Evolutionary conservation across 2,888 invertebrate genomes (phyloP), one percentile per base, ranked within the genome.

Genomic region (Platycnemis pennipes): DNA sequence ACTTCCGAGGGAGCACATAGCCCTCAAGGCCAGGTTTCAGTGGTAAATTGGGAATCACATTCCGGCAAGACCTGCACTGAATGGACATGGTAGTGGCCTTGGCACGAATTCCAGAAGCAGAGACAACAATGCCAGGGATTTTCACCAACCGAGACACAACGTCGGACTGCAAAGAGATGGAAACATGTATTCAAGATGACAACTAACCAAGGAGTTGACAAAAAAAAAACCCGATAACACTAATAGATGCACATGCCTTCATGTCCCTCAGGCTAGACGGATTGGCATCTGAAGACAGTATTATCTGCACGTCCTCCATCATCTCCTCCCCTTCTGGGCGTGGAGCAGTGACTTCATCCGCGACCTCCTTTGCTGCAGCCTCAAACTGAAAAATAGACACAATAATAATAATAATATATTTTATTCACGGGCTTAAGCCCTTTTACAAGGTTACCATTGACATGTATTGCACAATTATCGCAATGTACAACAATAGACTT

Each of bases 21-120:
- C 99, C 99, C 96, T 99, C 99, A 11, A 99, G 97, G 0, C 99
- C 99, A 13, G 99, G 99, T 96, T 99, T 99, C 0, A 99, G 98
- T 46, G 98, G 97, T 94, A 99, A 97, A 96, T 99, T 99, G 0
- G 98, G 98, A 94, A 99, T 98, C 7, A 99, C 97, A 96, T 98
- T 99, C 95, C 98, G 98, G 96, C 99, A 99, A 31, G 99, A 98
- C 53, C 99, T 97, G 96, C 99, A 99, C 97, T 99, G 99, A 94
- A 99, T 98, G 0, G 99, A 98, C 96, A 99, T 99, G 96, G 98
- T 98, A 0, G 99, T 99, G 0, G 99, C 99, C 96, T 99, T 99
- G 0, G 99, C 98, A 96, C 98, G 98, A 95, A 99, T 98, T 26
- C 98, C 98, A 0, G 99, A 99, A 0, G 99, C 99, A 94, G 99